Evolutionary conservation across 2,113 vertebrate species (phyloP), one percentile per base, ranked within the genome.

Genomic region (Eonycteris spelaea): DNA sequence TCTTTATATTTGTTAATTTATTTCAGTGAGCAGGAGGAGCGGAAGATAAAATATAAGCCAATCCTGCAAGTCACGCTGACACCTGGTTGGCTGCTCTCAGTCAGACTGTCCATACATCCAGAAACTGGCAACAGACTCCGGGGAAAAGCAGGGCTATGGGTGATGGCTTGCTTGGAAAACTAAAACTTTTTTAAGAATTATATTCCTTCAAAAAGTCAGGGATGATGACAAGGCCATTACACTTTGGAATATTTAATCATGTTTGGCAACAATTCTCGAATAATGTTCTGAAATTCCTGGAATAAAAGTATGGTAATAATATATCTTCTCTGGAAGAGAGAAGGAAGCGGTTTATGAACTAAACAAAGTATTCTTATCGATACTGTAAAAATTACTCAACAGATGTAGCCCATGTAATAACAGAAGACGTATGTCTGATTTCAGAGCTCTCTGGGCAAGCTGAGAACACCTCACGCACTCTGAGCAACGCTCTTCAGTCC

Each of bases 191-290:
- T 40, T 55, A 71, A 77, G 59, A 85, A 48, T 48, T 28, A 57
- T 26, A 73, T 71, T 48, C 82, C 55, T 90, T 92, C 67, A 68
- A 77, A 79, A 26, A 71, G n/a, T 75, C 43, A 92, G 89, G 19
- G 90, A 28, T 30, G 22, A 91, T 43, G 59, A 45, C 0, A n/a
- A 79, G 22, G 71, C 13, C 24, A 68, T 51, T 51, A 38, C 61
- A 71, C 59, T 96, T 71, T 94, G 28, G 40, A 93, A 53, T 78
- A 94, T 57, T 91, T 77, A 90, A 68, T 94, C 51, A n/a, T 16
- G 51, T 80, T 91, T 90, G 91, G 87, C n/a, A 67, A 93, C 75
- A 90, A 77, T n/a, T 51, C 19, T 84, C 83, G 70, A 93, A 24
- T 45, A 26, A 35, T 10, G 35, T 86, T 45, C 48, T 59, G 33